phyloP scores from a whole-genome alignment of 1,140 invertebrate genomes.

The Sipha flava region DNA sequence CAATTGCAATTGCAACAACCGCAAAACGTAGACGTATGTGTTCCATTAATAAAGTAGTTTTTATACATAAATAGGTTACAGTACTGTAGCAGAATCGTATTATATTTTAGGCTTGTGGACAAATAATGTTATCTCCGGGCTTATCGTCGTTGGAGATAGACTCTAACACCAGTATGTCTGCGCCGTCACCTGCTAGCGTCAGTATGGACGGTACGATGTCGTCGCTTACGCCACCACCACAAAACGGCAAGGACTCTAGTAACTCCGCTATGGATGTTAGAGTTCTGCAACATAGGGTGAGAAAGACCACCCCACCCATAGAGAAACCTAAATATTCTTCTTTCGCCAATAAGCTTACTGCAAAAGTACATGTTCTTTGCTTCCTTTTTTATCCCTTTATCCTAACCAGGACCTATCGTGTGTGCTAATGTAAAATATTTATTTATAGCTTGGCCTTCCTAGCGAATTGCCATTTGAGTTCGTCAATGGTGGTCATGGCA shows the following conservation, averaged over 20 bases:
- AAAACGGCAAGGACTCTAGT: conserved; percentile 25
- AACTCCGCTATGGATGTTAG: conserved; percentile 54
- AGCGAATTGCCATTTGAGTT: conserved; percentile 85
- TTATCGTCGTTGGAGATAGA: conserved; percentile 65
- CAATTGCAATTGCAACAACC: conserved; percentile 49
- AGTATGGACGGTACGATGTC: conserved; percentile 51
- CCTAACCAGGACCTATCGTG: background rate
- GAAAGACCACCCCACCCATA: conserved; percentile 39
- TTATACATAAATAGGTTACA: background rate
- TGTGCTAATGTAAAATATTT: background rate
- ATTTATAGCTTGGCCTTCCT: conserved; percentile 70
- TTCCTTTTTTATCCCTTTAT: background rate
- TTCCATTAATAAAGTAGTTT: background rate
- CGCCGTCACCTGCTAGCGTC: conserved; percentile 65
- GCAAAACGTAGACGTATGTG: conserved; percentile 41
- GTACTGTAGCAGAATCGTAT: background rate
- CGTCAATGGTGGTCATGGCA: conserved; percentile 96
- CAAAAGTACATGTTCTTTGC: conserved; percentile 26
- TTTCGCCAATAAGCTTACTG: conserved; percentile 31
- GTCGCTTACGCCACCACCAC: conserved; percentile 46
- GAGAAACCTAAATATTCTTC: conserved; percentile 18
- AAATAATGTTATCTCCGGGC: conserved; percentile 56
- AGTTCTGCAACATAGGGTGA: conserved; percentile 79
- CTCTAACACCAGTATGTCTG: conserved; percentile 65
- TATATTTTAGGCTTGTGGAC: conserved; percentile 35